These are phyloP conservation scores for Pelodytes ibericus DNA, from an alignment of 2,797 vertebrate species.

Conservation along the genomic window DNA sequence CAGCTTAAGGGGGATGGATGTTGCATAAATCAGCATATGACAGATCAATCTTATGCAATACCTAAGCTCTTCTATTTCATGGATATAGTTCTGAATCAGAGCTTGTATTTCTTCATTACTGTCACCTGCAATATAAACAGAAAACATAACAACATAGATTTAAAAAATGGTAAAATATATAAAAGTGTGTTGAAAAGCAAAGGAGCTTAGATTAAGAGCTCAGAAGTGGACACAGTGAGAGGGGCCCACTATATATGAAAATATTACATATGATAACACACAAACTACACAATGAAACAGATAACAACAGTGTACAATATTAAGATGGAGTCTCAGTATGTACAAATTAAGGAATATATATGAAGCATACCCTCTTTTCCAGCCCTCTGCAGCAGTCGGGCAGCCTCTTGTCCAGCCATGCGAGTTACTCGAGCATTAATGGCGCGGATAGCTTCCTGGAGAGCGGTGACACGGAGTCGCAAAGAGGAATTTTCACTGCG, in stretches of 20 bases:
- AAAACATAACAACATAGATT: background rate
- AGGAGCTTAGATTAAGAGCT: too few relatives aligned
- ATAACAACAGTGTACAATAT: background rate
- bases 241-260: too few relatives aligned
- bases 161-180: background rate
- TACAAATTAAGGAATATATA: background rate
- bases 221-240: too few relatives aligned
- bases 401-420: constrained; percentile 91
- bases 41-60: too few relatives aligned
- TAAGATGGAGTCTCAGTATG: background rate
- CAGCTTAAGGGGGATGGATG: too few relatives aligned
- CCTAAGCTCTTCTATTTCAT: constrained; percentile 94
- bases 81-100: constrained; percentile 94
- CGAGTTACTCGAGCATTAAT: constrained; percentile 91
- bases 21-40: too few relatives aligned
- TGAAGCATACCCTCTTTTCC: constrained; percentile 69
- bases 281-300: too few relatives aligned
- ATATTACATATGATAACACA: too few relatives aligned
- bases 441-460: constrained; percentile 96
- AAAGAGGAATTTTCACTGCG: constrained; percentile 88
- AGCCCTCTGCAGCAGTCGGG: constrained; percentile 85
- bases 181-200: background rate
- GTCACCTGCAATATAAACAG: constrained; percentile 73
- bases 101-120: constrained; percentile 89
- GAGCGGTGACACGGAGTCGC: constrained; percentile 91